Percentiles rank a stretch among this genome's conserved stretches.
phyloP scores from a whole-genome alignment of 2,113 vertebrate genomes.

The Lipotes vexillifer region DNA sequence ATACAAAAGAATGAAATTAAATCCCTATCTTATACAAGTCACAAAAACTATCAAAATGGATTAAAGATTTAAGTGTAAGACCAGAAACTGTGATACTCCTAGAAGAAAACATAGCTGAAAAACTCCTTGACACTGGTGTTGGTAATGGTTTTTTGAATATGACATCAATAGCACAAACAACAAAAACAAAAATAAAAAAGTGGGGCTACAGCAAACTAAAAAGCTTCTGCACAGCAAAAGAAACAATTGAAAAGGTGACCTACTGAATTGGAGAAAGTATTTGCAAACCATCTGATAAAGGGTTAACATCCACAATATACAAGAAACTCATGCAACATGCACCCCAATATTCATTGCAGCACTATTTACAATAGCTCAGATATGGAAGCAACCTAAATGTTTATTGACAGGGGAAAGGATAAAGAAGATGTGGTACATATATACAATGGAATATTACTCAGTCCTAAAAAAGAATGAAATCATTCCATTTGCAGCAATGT shows the following conservation, averaged over 20 bases:
- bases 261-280: background rate
- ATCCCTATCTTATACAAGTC: background rate
- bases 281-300: background rate
- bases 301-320: background rate
- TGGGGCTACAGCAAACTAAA: background rate
- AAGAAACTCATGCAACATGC: background rate
- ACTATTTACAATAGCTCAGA: background rate
- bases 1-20: background rate
- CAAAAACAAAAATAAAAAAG: background rate
- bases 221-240: background rate
- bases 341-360: background rate
- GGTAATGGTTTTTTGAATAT: background rate
- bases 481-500: no score
- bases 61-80: background rate
- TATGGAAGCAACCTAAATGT: no score
- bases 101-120: background rate
- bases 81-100: background rate
- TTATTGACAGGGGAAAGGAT: no score
- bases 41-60: background rate
- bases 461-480: no score
- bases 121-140: background rate
- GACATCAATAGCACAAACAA: background rate
- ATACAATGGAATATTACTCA: no score
- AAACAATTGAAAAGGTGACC: background rate
- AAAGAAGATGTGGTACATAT: no score